Evolutionary conservation across 2,797 vertebrate species (phyloP).

Genomic region (Diplodus puntazzo): DNA sequence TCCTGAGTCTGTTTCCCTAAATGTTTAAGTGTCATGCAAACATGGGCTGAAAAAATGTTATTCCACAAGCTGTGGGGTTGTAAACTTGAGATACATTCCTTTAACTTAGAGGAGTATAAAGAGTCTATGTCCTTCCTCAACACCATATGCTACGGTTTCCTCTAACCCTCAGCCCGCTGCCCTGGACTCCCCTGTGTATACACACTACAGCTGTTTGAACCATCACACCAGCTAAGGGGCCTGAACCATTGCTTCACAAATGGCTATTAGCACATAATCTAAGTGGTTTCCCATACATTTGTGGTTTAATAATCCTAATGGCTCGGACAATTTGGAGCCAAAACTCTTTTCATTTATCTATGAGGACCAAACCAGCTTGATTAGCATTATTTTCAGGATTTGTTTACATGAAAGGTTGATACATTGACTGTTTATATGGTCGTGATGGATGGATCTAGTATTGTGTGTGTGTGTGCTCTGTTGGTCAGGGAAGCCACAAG

Average conservation of each 20-base stretch:
- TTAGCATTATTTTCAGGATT: neutral
- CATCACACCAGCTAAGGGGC: conserved; percentile 47
- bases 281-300: conserved; percentile 14
- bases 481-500: conserved; percentile 42
- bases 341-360: neutral
- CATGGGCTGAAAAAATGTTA: conserved; percentile 11
- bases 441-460: conserved; percentile 9
- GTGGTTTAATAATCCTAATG: neutral
- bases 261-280: conserved; percentile 2
- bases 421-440: neutral
- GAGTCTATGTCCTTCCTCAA: conserved; percentile 12
- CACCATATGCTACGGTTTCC: conserved; percentile 61
- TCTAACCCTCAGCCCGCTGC: conserved; percentile 35
- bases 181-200: conserved; percentile 46
- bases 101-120: conserved; percentile 18
- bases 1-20: neutral
- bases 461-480: conserved; percentile 3
- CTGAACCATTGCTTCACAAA: conserved; percentile 42
- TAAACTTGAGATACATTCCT: conserved; percentile 38
- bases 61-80: conserved; percentile 1
- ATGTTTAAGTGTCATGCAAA: conserved; percentile 9
- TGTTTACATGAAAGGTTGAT: conserved; percentile 22
- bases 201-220: conserved; percentile 72
- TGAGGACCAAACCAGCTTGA: neutral
- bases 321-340: conserved; percentile 12